Conservation (phyloP, 64 coral and sea anemone species). For the Pocillopora verrucosa region DNA sequence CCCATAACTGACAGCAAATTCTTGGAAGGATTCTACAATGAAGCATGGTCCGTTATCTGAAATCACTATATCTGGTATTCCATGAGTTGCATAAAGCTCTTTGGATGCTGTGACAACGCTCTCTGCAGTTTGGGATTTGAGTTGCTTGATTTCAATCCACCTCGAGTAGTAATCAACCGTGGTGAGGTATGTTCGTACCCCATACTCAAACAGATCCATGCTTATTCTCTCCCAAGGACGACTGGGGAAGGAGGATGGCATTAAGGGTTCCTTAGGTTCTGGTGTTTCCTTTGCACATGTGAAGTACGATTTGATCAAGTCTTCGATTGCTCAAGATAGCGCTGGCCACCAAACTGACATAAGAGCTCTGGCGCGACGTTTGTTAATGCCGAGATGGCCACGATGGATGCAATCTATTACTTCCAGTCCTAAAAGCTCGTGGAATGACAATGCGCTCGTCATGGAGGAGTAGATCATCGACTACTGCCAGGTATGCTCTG, state of each 20-base stretch:
- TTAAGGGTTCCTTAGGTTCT: not conserved
- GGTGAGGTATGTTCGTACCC: not conserved
- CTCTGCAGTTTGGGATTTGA: not conserved
- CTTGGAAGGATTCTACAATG: not conserved
- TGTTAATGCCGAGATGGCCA: conserved; percentile 52
- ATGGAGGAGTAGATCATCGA: conserved; percentile 42
- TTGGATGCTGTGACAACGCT: not conserved
- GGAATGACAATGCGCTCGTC: conserved; percentile 65
- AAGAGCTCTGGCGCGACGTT: conserved; percentile 36
- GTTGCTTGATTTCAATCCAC: not conserved
- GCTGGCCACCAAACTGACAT: conserved; percentile 46
- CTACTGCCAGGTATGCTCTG: conserved; percentile 43
- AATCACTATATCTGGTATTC: not conserved
- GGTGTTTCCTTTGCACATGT: not conserved
- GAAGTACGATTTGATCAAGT: not conserved
- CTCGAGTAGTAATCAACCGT: not conserved
- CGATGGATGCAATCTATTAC: conserved; percentile 50
- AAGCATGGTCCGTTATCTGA: not conserved
- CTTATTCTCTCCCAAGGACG: not conserved
- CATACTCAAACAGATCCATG: not conserved
- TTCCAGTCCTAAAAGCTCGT: conserved; percentile 2
- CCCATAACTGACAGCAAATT: not conserved
- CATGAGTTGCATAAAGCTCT: not conserved
- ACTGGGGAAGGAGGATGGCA: not conserved
- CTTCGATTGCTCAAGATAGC: not conserved